Conservation (phyloP, 2,888 invertebrate species). For the Epiblema foenella region DNA sequence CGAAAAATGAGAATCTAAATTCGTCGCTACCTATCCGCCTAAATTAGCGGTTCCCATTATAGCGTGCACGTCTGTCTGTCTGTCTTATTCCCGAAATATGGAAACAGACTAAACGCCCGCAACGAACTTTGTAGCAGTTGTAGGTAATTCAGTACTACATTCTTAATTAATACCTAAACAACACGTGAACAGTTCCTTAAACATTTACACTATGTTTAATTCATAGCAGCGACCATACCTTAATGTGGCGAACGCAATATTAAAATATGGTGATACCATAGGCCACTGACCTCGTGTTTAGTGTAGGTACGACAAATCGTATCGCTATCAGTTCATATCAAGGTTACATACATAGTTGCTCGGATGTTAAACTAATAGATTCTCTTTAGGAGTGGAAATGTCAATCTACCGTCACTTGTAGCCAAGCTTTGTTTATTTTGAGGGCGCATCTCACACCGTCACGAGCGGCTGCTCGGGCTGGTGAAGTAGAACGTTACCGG, state of each 20-base stretch:
- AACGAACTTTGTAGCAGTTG: constrained; percentile 30
- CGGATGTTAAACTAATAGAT: not conserved
- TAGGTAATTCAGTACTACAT: constrained; percentile 15
- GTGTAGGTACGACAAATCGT: constrained; percentile 19
- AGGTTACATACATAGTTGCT: constrained; percentile 33
- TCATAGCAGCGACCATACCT: constrained; percentile 12
- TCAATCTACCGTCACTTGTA: not conserved
- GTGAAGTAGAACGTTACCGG: constrained; percentile 38
- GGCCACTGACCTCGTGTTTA: constrained; percentile 41
- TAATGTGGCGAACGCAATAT: constrained; percentile 28
- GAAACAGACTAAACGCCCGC: constrained; percentile 23
- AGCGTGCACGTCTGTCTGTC: constrained; percentile 43
- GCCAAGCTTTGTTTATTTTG: not conserved
- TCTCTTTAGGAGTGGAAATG: not conserved
- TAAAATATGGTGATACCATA: constrained; percentile 42
- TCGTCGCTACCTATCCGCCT: constrained; percentile 36
- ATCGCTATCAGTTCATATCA: constrained; percentile 40
- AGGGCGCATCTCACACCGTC: constrained; percentile 25
- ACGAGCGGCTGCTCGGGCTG: constrained; percentile 8
- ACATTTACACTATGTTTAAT: constrained; percentile 25
- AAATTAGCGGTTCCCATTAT: constrained; percentile 41
- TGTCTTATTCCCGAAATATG: constrained; percentile 42
- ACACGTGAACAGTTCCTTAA: constrained; percentile 17
- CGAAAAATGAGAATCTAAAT: constrained; percentile 34
- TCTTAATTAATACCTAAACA: constrained; percentile 18